A percentile compares a stretch with the other conserved stretches of the same genome.
phyloP scores from a whole-genome alignment of 2,113 vertebrate genomes.

The Crocuta crocuta region DNA sequence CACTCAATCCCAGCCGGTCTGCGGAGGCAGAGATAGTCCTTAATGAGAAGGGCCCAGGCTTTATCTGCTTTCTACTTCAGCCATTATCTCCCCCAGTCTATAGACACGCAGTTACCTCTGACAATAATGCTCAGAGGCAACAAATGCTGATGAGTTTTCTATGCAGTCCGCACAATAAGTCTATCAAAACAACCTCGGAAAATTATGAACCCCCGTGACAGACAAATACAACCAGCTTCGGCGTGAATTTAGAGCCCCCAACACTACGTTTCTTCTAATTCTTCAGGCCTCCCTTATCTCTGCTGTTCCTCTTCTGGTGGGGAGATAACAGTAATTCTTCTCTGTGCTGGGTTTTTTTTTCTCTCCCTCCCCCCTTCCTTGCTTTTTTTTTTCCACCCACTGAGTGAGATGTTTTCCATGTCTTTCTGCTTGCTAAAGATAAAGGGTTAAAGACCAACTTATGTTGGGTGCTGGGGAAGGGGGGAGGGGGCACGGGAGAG shows the following conservation, averaged over 20 bases:
- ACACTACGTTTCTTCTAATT: constrained; percentile 93
- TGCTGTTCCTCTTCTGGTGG: constrained; percentile 96
- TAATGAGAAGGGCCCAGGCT: constrained; percentile 98
- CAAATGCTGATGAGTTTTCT: constrained; percentile 99
- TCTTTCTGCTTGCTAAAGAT: constrained; percentile 99
- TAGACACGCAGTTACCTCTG: constrained; percentile 98
- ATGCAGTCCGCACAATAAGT: constrained; percentile 97
- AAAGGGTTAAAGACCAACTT: constrained; percentile 99
- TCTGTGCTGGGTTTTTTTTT: constrained; percentile 87
- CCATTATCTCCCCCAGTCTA: constrained; percentile 99
- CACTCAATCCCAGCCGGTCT: constrained; percentile 96
- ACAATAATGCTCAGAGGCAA: constrained; percentile 97
- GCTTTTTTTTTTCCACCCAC: constrained; percentile 87
- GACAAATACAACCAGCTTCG: constrained; percentile 92
- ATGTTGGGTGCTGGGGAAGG: constrained; percentile 89
- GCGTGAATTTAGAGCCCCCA: constrained; percentile 96
- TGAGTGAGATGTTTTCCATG: constrained; percentile 94
- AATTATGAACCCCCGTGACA: constrained; percentile 93
- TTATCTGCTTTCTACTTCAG: constrained; percentile 98
- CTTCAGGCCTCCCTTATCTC: constrained; percentile 98
- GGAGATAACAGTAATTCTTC: constrained; percentile 99
- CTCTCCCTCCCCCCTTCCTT: constrained; percentile 76
- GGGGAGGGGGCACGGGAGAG: constrained; percentile 60
- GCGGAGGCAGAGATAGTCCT: constrained; percentile 98
- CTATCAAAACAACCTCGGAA: constrained; percentile 95